phyloP scores from a whole-genome alignment of 1,140 invertebrate species.

The Arion vulgaris region DNA sequence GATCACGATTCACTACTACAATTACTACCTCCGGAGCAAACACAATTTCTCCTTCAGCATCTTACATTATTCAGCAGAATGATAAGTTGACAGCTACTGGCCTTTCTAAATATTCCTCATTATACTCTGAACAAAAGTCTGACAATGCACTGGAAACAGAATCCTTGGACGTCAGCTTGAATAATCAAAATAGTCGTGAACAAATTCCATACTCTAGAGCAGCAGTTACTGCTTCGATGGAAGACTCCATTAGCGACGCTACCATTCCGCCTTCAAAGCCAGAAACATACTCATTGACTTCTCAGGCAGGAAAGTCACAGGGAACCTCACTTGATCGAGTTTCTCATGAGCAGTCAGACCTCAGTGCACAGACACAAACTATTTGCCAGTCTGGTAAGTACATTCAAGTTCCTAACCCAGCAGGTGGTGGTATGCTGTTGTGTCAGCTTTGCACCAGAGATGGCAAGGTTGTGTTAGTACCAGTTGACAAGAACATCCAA shows the following conservation, averaged over 20 bases:
- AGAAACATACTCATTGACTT: not conserved
- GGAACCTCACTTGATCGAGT: not conserved
- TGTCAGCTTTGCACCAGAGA: slow-evolving; percentile 13
- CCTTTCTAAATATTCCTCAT: not conserved
- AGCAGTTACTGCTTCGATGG: not conserved
- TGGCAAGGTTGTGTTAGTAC: slow-evolving; percentile 29
- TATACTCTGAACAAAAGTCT: not conserved
- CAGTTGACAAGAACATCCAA: slow-evolving; percentile 7
- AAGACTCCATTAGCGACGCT: not conserved
- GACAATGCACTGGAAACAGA: not conserved
- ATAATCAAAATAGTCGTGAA: not conserved
- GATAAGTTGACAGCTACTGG: not conserved
- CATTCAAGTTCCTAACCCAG: slow-evolving; percentile 17
- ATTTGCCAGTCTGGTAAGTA: not conserved
- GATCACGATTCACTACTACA: not conserved
- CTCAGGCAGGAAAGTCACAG: not conserved
- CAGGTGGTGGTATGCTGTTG: slow-evolving; percentile 3
- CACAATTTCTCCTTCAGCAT: not conserved
- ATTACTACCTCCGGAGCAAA: not conserved
- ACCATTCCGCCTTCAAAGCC: not conserved
- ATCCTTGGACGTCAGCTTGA: not conserved
- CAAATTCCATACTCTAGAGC: not conserved
- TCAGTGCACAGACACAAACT: not conserved
- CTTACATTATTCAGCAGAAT: slow-evolving; percentile 24
- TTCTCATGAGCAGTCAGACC: not conserved